Base-by-base conservation (phyloP, 53 echinoderm and acorn worm genomes). In the Stichopus horrens region DNA sequence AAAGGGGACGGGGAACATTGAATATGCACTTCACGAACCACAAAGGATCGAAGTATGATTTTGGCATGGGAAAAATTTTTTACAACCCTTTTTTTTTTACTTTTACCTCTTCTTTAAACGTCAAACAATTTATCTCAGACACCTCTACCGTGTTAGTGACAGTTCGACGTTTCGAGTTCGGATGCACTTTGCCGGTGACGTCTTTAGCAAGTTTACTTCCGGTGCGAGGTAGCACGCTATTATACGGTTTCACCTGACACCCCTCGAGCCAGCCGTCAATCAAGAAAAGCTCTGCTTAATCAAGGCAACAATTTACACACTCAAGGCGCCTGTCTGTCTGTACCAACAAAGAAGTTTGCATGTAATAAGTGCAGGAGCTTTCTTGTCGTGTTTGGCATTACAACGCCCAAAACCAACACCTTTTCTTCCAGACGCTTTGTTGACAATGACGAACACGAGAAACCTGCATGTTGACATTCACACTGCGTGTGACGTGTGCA, bases 331-430 rank as follows among this genome's bases (percentile, higher is more conserved):
- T 81, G 16, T 57, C 57, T 81, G 81, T 81, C 81, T 81, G 81
- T 57, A 58, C 58, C 58, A 23, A 81, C 81, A 81, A 81, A 81
- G 81, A 58, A 55, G 81, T 81, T 81, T 81, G 81, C 81, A 16
- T 57, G 21, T 81, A 81, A 71, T 81, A 81, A 81, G 81, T 58
- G 81, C 57, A 56, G 81, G 20, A 57, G 81, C 20, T 81, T 81
- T 81, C 19, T 81, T 57, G 21, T n/a, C 21, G 7, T 81, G 81
- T 58, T 81, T 81, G 81, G 58, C 58, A 81, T 81, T 81, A 81
- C 81, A 81, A 81, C 81, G 81, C 81, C 57, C 81, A 81, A 81
- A 81, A 71, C 57, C 81, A 81, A 81, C 81, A 81, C 81, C 81
- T 81, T 81, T 81, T 57, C 81, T 81, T 81, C 81, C 57, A 55